Evolutionary conservation across 2,888 invertebrate genomes (phyloP).

Genomic region (Sphecodes monilicornis): DNA sequence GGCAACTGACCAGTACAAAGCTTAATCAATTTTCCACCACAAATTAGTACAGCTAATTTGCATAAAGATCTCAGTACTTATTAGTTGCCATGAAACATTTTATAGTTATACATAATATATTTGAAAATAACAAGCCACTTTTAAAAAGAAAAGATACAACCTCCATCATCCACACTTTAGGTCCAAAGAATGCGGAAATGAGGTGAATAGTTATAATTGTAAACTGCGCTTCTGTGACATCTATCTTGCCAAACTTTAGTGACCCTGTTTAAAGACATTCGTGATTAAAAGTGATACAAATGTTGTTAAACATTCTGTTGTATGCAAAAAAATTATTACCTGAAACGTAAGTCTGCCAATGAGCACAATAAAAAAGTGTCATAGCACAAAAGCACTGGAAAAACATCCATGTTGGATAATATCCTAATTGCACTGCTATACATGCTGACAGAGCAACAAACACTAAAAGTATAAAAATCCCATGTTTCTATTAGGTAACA

Average conservation of each 20-base stretch:
- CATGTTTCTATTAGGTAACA: constrained; percentile 9
- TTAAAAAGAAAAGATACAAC: constrained; percentile 84
- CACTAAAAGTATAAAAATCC: constrained; percentile 85
- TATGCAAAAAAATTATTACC: constrained; percentile 84
- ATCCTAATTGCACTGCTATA: constrained; percentile 96
- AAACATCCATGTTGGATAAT: constrained; percentile 97
- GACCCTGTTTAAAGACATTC: constrained; percentile 86
- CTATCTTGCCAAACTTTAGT: constrained; percentile 94
- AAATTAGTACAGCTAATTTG: background rate
- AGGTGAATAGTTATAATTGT: constrained; percentile 95
- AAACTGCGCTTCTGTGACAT: constrained; percentile 99
- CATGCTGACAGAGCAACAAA: constrained; percentile 99
- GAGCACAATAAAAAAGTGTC: constrained; percentile 98
- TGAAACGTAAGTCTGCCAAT: constrained; percentile 99
- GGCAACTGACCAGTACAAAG: background rate
- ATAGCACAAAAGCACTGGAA: constrained; percentile 97
- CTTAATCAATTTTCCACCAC: background rate
- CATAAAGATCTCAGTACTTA: background rate
- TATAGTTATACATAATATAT: background rate
- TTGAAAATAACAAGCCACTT: constrained; percentile 27
- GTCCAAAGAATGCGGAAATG: constrained; percentile 94
- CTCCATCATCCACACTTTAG: constrained; percentile 93
- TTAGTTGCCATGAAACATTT: constrained; percentile 29
- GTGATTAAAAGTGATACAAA: constrained; percentile 5
- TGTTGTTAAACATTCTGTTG: background rate